These are phyloP conservation scores for Apteryx owenii DNA, from an alignment of 2,113 vertebrate genomes.

Conservation along the genomic window DNA sequence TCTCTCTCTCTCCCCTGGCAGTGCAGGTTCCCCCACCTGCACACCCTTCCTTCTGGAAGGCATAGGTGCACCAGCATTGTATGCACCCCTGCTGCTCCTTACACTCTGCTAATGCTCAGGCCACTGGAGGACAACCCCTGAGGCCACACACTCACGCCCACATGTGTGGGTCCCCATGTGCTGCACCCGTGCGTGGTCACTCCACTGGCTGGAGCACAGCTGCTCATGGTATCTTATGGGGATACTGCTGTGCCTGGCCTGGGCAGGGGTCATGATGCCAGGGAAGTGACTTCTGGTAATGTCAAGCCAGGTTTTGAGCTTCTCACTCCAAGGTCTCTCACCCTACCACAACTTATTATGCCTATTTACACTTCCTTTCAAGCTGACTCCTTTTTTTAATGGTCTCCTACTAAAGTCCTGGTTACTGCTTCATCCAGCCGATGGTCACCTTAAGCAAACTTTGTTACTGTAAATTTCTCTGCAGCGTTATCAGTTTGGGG, in stretches of 20 bases:
- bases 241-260: neutral
- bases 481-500: neutral
- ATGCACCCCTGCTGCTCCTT: neutral
- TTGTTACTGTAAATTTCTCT: neutral
- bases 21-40: neutral
- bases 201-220: neutral
- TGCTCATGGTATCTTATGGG: neutral
- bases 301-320: neutral
- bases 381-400: neutral
- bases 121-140: neutral
- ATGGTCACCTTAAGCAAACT: neutral
- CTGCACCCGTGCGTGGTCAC: neutral
- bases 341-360: neutral
- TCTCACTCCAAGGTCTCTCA: neutral
- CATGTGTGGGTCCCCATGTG: neutral
- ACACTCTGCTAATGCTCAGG: rapidly evolving
- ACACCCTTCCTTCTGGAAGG: too few relatives aligned
- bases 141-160: rapidly evolving
- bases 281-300: neutral
- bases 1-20: neutral
- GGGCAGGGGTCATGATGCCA: neutral
- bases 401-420: neutral
- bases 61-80: rapidly evolving
- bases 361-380: neutral
- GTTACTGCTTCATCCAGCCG: neutral